Conservation (phyloP, 1,140 invertebrate genomes). For the Nephotettix cincticeps region DNA sequence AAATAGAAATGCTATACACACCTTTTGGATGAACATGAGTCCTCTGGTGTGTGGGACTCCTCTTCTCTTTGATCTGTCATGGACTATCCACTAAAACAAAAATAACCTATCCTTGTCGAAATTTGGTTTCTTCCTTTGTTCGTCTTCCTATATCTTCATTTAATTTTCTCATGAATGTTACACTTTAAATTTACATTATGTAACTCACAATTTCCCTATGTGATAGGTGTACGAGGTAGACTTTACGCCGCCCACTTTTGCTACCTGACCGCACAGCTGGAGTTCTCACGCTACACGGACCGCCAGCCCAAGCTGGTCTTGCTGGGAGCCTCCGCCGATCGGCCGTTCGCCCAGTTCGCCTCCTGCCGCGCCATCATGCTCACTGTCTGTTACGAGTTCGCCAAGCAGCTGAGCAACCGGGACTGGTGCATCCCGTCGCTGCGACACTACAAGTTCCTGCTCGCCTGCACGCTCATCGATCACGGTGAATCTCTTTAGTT, state of each 20-base stretch:
- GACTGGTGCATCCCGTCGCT: conserved; percentile 14
- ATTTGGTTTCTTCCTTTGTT: no score
- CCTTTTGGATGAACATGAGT: no score
- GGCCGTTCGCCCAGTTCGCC: conserved; percentile 67
- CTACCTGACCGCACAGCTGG: conserved; percentile 84
- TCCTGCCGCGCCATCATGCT: conserved; percentile 85
- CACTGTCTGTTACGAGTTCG: conserved; percentile 95
- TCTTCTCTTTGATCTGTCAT: no score
- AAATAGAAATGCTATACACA: no score
- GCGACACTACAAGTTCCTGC: conserved; percentile 70
- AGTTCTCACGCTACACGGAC: conserved; percentile 63
- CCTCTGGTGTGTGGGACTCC: no score
- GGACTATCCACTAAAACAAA: no score
- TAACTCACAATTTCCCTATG: no score
- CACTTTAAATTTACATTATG: no score
- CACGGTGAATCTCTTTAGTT: no score
- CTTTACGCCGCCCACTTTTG: conserved; percentile 91
- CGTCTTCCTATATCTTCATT: no score
- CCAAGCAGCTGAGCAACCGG: conserved; percentile 75
- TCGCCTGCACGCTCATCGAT: conserved; percentile 74
- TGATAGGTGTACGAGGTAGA: conserved; percentile 61
- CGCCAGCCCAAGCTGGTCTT: conserved; percentile 71
- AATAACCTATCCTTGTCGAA: no score
- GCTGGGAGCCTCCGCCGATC: conserved; percentile 68
- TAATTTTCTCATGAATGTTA: no score